Evolutionary conservation across 2,797 vertebrate genomes (phyloP), one percentile per base, ranked within the genome.

Genomic region (Myotis findleyi): DNA sequence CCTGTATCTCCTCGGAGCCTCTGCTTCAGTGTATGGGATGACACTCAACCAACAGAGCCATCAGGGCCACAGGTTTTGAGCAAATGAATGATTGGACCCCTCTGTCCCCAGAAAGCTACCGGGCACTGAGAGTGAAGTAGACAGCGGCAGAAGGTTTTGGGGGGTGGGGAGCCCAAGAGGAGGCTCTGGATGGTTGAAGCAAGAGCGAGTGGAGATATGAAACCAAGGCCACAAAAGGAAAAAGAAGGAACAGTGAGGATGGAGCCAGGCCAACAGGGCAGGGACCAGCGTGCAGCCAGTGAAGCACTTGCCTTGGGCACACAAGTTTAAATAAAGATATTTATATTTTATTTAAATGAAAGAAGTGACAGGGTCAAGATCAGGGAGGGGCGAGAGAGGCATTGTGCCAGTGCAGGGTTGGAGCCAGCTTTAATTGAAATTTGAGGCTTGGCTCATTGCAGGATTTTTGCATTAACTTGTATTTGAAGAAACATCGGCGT

Each of bases 341-440:
- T 38, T 38, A 6, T 17, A n/a, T 49, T 51, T 72, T 36, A 30
- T 62, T 72, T 91, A n/a, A 82, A n/a, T 41, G n/a, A 49, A 80
- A 47, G 66, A 20, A n/a, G 25, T 3, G 36, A 47, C 66, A 10
- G 25, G 41, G 53, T 25, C 66, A 17, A 30, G 53, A 59, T 17
- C 20, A 59, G 71, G 41, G 62, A 25, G 49, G 6, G 30, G 41
- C 10, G 23, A 11, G 11, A 0, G 7, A 55, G 36, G 57, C 57
- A 1, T 6, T 11, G 0, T 1, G 14, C 59, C 18, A n/a, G 38
- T 3, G 6, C 12, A 7, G 13, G 41, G 30, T 0, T 11, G 33
- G 76, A 57, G 25, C 6, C 7, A 8, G 14, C 89, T 92, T 41
- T 88, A 8, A 17, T 1, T 16, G 57, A 72, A 47, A 49, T 33